phyloP scores from a whole-genome alignment of 2,888 invertebrate species.

The Limnephilus rhombicus region DNA sequence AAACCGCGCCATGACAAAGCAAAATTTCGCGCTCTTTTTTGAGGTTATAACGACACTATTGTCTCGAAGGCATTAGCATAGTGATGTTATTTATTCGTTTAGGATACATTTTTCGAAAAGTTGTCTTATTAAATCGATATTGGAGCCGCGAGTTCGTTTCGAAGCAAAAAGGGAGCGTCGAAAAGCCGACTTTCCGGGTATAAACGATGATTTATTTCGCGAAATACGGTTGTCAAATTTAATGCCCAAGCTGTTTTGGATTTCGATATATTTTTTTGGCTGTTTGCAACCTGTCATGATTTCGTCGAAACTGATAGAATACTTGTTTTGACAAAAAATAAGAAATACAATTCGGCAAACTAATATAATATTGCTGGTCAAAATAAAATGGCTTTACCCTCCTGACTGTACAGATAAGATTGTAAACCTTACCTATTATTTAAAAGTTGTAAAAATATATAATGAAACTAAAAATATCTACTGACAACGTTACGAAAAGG shows the following conservation, averaged over 20 bases:
- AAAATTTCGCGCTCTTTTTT: conserved; percentile 23
- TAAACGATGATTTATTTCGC: neutral
- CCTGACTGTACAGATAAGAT: no score
- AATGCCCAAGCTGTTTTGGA: conserved; percentile 1
- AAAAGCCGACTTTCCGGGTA: neutral
- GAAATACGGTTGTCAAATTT: neutral
- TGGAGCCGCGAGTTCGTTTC: neutral
- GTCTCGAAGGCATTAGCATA: conserved; percentile 47
- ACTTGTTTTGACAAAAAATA: neutral
- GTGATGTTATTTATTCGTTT: neutral
- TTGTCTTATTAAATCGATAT: conserved; percentile 24
- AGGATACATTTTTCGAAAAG: conserved; percentile 26
- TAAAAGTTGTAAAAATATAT: no score
- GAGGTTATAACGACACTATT: conserved; percentile 49
- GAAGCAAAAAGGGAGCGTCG: conserved; percentile 22
- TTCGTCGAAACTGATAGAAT: neutral
- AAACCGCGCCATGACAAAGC: conserved; percentile 9
- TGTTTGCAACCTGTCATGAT: neutral
- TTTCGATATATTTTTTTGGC: neutral
- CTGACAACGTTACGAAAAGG: no score
- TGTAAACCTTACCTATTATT: no score
- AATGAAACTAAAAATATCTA: no score
- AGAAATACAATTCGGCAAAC: neutral
- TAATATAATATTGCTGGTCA: no score
- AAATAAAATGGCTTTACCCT: no score